Evolutionary conservation across 2,888 invertebrate species (phyloP).

Genomic region (Acleris laterana): DNA sequence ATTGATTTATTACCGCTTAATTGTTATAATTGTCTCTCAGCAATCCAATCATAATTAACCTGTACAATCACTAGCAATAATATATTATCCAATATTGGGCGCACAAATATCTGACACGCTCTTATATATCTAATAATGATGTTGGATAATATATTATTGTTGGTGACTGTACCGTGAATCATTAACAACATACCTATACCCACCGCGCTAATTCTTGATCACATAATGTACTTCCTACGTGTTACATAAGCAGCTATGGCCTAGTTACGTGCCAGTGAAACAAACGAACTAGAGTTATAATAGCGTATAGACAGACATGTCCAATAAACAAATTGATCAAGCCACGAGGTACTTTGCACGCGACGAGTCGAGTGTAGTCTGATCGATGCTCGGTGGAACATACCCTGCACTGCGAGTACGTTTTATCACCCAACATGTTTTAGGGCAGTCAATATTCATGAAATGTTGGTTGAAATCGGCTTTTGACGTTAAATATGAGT

Average conservation of each 20-base stretch:
- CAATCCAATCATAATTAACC: too few species aligned
- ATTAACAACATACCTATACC: too few species aligned
- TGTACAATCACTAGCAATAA: too few species aligned
- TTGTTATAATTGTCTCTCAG: too few species aligned
- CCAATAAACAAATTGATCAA: slow-evolving; percentile 34
- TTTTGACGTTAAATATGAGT: background rate
- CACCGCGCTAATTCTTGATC: too few species aligned
- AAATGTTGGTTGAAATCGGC: background rate
- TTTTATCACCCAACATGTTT: background rate
- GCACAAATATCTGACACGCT: too few species aligned
- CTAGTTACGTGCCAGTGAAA: slow-evolving; percentile 4
- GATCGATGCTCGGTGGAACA: slow-evolving; percentile 4
- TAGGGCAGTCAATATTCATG: background rate
- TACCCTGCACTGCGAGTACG: background rate
- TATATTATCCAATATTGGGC: too few species aligned
- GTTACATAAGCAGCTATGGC: slow-evolving; percentile 1
- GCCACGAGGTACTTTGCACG: slow-evolving; percentile 25
- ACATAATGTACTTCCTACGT: too few species aligned
- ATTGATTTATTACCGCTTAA: too few species aligned
- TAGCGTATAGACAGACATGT: slow-evolving; percentile 19
- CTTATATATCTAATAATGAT: too few species aligned
- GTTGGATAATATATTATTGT: too few species aligned
- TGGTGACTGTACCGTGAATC: too few species aligned
- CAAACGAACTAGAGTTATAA: slow-evolving; percentile 2
- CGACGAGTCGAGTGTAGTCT: slow-evolving; percentile 29